Evolutionary conservation across 2,113 vertebrate species (phyloP), one percentile per base, ranked within the genome.

Genomic region (Chitala chitala): DNA sequence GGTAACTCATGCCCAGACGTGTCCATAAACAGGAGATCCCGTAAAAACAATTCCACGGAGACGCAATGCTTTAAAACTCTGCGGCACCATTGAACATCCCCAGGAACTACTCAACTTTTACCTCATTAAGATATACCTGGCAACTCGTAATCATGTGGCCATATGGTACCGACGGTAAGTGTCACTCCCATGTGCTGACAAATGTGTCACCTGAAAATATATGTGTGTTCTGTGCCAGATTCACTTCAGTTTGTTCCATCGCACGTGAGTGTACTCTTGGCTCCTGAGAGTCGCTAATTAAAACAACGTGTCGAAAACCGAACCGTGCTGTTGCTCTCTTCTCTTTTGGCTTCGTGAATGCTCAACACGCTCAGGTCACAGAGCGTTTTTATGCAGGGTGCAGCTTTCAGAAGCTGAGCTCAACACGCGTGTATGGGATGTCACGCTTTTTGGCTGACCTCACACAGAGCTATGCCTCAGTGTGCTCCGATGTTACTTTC

Each of bases 141-240:
- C 75, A 78, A 79, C 64, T 56, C 26, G 6, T 77, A 75, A 73
- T 77, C 77, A 78, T 74, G 61, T 78, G 46, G 58, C 75, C 82
- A 82, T 80, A 80, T 83, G 78, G 38, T 81, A 68, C 36, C 68
- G 12, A 36, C 50, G 12, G 53, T 29, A 56, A 58, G 65, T 73
- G 61, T 64, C 40, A 69, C 44, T 58, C 38, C 53, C 72, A 69
- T 40, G 61, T 42, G 66, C 65, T 50, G 66, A 42, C 26, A 74
- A 54, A 66, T 75, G 66, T 80, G 46, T 29, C 51, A 22, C 58
- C 40, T 54, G 74, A 54, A 61, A 33, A 36, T 29, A 38, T 51
- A 58, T 13, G 22, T n/a, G n/a, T 42, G 51, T 17, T 56, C 46
- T 46, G 29, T 12, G 46, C 58, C 51, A 75, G 64, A 42, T 63